These are phyloP conservation scores for Agriopis aurantiaria DNA, from an alignment of 2,888 invertebrate genomes.

Conservation along the genomic window DNA sequence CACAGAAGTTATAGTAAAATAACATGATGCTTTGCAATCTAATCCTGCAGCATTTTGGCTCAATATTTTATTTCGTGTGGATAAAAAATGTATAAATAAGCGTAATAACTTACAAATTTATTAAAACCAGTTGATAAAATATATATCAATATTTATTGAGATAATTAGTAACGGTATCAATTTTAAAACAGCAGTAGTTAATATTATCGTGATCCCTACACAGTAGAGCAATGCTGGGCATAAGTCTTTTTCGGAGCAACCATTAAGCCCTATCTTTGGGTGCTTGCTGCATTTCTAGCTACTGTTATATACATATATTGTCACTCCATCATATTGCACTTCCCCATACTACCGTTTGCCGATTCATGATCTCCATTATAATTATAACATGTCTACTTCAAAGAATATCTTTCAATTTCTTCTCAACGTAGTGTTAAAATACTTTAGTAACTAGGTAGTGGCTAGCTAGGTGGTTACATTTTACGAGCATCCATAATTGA, in stretches of 20 bases:
- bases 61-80: background rate
- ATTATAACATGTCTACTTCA: no score
- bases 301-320: background rate
- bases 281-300: background rate
- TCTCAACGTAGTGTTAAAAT: no score
- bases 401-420: no score
- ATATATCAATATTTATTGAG: background rate
- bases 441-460: background rate
- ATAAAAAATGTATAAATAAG: conserved; percentile 2
- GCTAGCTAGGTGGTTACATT: no score
- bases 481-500: conserved; percentile 55
- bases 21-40: conserved; percentile 1
- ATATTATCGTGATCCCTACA: no score
- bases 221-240: no score
- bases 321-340: no score
- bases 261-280: no score
- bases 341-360: no score
- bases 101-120: background rate
- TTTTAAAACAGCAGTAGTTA: background rate
- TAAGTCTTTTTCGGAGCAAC: no score
- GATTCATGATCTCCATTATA: no score
- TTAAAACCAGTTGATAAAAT: background rate
- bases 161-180: background rate
- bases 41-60: conserved; percentile 24
- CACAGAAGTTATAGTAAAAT: conserved; percentile 2